Evolutionary conservation across 2,797 vertebrate genomes (phyloP), one percentile per base, ranked within the genome.

Genomic region (Leuciscus waleckii): DNA sequence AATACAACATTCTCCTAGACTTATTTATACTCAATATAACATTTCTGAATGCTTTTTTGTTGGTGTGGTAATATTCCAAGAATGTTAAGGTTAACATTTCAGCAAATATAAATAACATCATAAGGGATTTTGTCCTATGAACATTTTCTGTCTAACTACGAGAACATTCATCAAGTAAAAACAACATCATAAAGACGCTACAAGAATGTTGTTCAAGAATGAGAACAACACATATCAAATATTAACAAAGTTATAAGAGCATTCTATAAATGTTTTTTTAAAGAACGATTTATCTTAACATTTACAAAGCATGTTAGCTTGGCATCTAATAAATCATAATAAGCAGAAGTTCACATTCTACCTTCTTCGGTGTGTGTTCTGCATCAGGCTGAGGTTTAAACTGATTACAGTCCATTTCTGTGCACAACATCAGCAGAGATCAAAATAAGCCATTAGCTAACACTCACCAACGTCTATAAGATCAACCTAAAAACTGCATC

Each of bases 341-440:
- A 46, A 46, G 13, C 43, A 46, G 43, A 46, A 46, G 43, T 46
- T 4, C 43, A 14, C 43, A 54, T 58, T 5, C 7, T 41, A 21
- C 43, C 63, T 29, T 29, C 26, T 61, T 23, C 23, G 13, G 65
- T 1, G 43, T 46, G 58, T 81, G 82, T 39, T 87, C 85, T 51
- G 46, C 77, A 63, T 70, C 56, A 80, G 54, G n/a, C 16, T 26
- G 26, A 23, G 5, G 26, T 19, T 86, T 80, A 21, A 56, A 32
- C 29, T 37, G 74, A 11, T 63, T 23, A 77, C 87, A 86, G 9
- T 71, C 29, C 21, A 86, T 58, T 51, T 83, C 87, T 88, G 43
- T 32, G 76, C 58, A 87, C 46, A 87, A 54, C 46, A 70, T 1
- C 37, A 14, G 13, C 0, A 70, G 7, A 70, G 1, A 76, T 6